Evolutionary conservation across 2,113 vertebrate genomes (phyloP), one percentile per base, ranked within the genome.

Genomic region (Ailuropoda melanoleuca): DNA sequence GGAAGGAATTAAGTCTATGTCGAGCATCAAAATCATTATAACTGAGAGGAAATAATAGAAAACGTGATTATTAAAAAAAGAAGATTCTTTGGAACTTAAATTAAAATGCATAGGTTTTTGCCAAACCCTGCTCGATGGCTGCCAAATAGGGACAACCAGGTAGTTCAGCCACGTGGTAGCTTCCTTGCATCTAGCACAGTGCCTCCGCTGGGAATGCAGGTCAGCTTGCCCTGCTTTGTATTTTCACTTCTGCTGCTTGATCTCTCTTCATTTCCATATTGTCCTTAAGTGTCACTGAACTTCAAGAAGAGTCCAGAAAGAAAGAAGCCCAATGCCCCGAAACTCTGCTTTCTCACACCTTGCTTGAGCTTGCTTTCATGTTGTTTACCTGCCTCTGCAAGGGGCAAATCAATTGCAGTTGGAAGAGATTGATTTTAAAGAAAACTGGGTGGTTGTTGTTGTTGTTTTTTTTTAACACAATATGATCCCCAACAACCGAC

Each of bases 341-440:
- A 72, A 77, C n/a, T 23, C 34, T 56, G 4, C 5, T 62, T 78
- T 81, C 74, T 14, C 8, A 50, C 18, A 68, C 6, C n/a, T 78
- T 70, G 7, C 68, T 77, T 74, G 37, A 39, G 9, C 19, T 83
- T 91, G 48, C 13, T 94, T 88, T 93, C 13, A 21, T 29, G 34
- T 13, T 55, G 0, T 58, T 93, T 90, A 68, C 64, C 75, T 82
- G 8, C n/a, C 21, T 55, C 55, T 55, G 70, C 24, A 60, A 95
- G 34, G 46, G 17, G 17, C 58, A 93, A 72, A 84, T 37, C 55
- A 80, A 14, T 62, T 89, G 8, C 3, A 46, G 29, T 26, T 82
- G 21, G 37, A 53, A 93, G 86, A 90, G 93, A 81, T 19, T 64
- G 23, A 94, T 90, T 93, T 53, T 85, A 80, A 93, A 77, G 93